Conservation (phyloP, 2,888 invertebrate genomes). For the Eupelmus urozonus region DNA sequence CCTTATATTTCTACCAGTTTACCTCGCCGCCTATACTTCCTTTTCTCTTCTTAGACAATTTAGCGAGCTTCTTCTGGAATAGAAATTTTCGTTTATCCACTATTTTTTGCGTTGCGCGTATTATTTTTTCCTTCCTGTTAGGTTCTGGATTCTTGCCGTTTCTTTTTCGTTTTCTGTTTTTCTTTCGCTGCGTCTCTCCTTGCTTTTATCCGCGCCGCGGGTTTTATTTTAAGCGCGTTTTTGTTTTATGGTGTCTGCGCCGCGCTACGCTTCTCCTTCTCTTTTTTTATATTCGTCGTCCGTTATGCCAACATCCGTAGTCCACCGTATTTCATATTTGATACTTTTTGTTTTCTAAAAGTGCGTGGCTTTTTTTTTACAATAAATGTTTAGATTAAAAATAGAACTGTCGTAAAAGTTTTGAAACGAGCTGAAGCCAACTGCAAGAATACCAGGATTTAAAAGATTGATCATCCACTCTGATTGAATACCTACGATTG, state of each 20-base stretch:
- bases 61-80: conserved; percentile 20
- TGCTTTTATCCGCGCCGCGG: conserved; percentile 34
- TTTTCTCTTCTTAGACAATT: conserved; percentile 3
- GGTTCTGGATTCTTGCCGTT: conserved; percentile 35
- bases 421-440: background rate
- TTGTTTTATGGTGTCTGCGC: conserved; percentile 29
- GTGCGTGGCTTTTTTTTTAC: conserved; percentile 14
- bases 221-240: conserved; percentile 30
- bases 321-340: conserved; percentile 33
- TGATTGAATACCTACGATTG: too few relatives aligned
- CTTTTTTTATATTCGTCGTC: conserved; percentile 65
- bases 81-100: conserved; percentile 35
- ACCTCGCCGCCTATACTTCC: conserved; percentile 10
- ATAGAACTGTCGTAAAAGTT: conserved; percentile 2
- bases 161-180: background rate
- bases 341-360: conserved; percentile 32
- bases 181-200: background rate
- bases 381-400: conserved; percentile 9
- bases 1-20: conserved; percentile 42
- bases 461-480: too few relatives aligned
- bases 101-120: conserved; percentile 41
- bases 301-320: conserved; percentile 25
- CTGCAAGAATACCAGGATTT: too few relatives aligned
- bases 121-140: conserved; percentile 22
- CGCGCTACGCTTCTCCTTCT: too few relatives aligned